These are phyloP conservation scores for Melanerpes formicivorus DNA, from an alignment of 2,113 vertebrate genomes.

Conservation along the genomic window DNA sequence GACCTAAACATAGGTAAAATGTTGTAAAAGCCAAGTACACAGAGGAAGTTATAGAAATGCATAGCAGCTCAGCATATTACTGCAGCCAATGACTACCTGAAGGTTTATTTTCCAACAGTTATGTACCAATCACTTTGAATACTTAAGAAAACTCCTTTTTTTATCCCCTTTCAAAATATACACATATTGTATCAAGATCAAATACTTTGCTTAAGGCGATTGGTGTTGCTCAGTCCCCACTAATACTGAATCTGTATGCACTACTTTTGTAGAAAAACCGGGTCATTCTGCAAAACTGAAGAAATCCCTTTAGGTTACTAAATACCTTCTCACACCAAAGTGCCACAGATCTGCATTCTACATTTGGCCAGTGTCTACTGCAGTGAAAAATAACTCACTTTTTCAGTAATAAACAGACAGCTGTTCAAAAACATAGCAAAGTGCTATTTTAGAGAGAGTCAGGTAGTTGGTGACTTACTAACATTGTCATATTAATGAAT, in stretches of 20 bases:
- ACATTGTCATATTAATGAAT: neutral
- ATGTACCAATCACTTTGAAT: neutral
- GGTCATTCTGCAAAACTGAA: slow-evolving; percentile 8
- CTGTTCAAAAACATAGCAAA: neutral
- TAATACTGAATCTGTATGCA: neutral
- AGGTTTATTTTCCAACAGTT: neutral
- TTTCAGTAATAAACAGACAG: neutral
- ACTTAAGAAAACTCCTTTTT: neutral
- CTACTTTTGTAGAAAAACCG: slow-evolving; percentile 16
- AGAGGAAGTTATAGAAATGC: neutral
- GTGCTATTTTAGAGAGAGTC: neutral
- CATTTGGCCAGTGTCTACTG: neutral
- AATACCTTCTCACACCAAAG: neutral
- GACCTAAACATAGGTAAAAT: neutral
- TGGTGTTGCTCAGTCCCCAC: neutral
- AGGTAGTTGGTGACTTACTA: neutral
- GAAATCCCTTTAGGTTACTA: neutral
- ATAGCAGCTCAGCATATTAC: neutral
- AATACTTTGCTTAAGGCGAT: neutral
- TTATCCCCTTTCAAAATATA: neutral
- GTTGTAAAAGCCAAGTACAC: neutral
- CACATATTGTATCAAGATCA: neutral
- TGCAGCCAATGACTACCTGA: neutral
- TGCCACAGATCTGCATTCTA: neutral
- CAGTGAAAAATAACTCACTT: neutral